Evolutionary conservation across 2,888 invertebrate genomes (phyloP).

Genomic region (Cheilosia scutellata): DNA sequence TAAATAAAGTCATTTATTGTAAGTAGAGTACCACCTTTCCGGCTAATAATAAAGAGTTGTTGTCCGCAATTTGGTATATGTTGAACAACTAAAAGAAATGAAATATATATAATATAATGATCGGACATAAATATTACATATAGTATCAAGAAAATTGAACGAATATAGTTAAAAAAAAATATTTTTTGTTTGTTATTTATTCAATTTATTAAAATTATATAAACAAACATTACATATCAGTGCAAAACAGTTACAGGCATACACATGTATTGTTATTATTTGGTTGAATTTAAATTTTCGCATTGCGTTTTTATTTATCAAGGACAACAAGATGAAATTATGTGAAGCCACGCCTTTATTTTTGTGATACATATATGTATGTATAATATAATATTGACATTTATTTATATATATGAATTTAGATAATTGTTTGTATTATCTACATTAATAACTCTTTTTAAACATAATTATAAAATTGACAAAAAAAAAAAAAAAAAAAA

Average conservation of each 20-base stretch:
- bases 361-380: too few species aligned
- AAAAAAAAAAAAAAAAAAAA: neutral
- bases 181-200: too few species aligned
- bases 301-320: too few species aligned
- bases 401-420: neutral
- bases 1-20: constrained; percentile 83
- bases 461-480: neutral
- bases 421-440: neutral
- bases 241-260: too few species aligned
- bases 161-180: neutral
- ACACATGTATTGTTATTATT: too few species aligned
- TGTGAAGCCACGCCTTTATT: too few species aligned
- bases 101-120: constrained; percentile 22
- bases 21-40: constrained; percentile 83
- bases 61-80: constrained; percentile 82
- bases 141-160: neutral
- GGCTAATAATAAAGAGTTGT: constrained; percentile 83
- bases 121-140: neutral
- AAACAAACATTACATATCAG: too few species aligned
- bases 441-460: neutral
- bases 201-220: too few species aligned
- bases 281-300: too few species aligned
- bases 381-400: too few species aligned
- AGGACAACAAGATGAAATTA: too few species aligned
- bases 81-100: constrained; percentile 79